These are phyloP conservation scores for Rhinichthys klamathensis DNA, from an alignment of 2,113 vertebrate species.

Conservation along the genomic window DNA sequence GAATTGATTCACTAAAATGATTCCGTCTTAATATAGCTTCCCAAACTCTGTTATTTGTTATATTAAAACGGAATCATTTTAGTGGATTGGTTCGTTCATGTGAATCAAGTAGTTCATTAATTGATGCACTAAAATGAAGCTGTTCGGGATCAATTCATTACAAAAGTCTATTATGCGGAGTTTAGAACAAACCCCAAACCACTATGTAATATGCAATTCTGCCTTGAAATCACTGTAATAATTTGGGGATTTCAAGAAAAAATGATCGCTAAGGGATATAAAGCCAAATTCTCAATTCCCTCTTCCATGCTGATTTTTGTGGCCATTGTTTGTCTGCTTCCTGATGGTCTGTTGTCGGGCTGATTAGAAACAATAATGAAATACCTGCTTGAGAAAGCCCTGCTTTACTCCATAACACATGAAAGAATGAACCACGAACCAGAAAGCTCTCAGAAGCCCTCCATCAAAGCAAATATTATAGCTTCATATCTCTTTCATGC, in stretches of 20 bases:
- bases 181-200: not conserved
- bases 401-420: conserved; percentile 68
- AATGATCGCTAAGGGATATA: not conserved
- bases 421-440: conserved; percentile 53
- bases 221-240: not conserved
- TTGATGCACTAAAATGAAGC: too few relatives aligned
- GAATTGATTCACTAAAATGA: not conserved
- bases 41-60: not conserved
- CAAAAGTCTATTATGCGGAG: not conserved
- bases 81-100: not conserved
- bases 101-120: not conserved
- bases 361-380: conserved; percentile 68
- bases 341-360: conserved; percentile 48
- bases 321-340: conserved; percentile 56
- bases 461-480: conserved; percentile 66
- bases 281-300: conserved; percentile 23
- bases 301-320: conserved; percentile 45
- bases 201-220: not conserved
- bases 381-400: conserved; percentile 65
- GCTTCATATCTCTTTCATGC: conserved; percentile 52
- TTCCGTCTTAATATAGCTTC: not conserved
- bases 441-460: conserved; percentile 60
- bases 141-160: not conserved
- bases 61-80: not conserved
- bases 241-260: not conserved